A percentile compares a stretch with the other conserved stretches of the same genome.
phyloP scores from a whole-genome alignment of 2,113 vertebrate species.

The Pardalotus punctatus region DNA sequence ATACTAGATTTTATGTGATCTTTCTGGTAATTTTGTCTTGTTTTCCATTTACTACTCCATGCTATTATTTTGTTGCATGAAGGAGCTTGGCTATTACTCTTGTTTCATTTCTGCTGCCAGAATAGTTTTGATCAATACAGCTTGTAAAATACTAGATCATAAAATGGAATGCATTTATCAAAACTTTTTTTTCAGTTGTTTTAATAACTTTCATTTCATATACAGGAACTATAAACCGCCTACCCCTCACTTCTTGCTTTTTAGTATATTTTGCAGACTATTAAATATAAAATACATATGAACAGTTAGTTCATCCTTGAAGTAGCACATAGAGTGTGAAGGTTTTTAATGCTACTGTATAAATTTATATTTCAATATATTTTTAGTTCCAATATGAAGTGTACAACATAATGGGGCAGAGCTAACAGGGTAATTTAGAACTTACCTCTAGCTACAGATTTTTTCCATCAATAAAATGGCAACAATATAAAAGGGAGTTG shows the following conservation, averaged over 20 bases:
- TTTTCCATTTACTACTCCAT: constrained; percentile 31
- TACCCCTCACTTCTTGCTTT: not conserved
- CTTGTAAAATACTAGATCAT: constrained; percentile 1
- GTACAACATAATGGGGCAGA: constrained; percentile 53
- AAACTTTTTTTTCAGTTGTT: constrained; percentile 4
- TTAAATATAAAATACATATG: constrained; percentile 9
- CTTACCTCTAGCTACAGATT: not conserved
- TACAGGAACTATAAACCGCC: not conserved
- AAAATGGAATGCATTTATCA: constrained; percentile 32
- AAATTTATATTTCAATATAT: constrained; percentile 57
- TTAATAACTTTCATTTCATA: constrained; percentile 19
- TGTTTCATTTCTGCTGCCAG: constrained; percentile 7
- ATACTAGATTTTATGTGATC: constrained; percentile 17
- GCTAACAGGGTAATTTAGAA: constrained; percentile 59
- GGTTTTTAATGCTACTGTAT: constrained; percentile 47
- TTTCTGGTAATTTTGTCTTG: not conserved
- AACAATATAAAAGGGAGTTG: not conserved
- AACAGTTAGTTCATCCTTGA: constrained; percentile 59
- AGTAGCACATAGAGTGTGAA: constrained; percentile 54
- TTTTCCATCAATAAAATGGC: constrained; percentile 33
- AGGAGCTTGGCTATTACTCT: not conserved
- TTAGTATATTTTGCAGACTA: not conserved
- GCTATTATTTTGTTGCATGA: constrained; percentile 18
- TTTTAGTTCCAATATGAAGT: constrained; percentile 39
- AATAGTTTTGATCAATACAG: constrained; percentile 40